Evolutionary conservation across 2,113 vertebrate genomes (phyloP).

Genomic region (Rhabdornis inornatus): DNA sequence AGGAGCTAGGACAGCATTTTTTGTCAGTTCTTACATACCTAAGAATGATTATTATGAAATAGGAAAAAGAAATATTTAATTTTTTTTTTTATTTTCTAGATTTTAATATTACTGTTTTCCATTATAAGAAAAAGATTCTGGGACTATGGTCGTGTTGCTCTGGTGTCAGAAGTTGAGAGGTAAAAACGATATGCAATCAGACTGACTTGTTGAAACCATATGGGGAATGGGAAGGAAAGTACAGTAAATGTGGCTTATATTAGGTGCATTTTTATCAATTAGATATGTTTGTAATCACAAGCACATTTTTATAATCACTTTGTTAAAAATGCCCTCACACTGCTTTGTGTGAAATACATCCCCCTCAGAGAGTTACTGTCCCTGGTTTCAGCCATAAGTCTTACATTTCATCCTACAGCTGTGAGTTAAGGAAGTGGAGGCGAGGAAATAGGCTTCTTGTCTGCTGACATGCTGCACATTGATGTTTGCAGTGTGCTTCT

Average conservation of each 20-base stretch:
- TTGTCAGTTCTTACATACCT: background rate
- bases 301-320: background rate
- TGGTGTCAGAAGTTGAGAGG: slow-evolving; percentile 85
- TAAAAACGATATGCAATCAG: slow-evolving; percentile 22
- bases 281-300: background rate
- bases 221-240: background rate
- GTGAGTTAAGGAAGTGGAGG: background rate
- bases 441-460: background rate
- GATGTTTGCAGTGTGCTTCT: background rate
- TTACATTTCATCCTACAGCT: background rate
- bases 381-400: background rate
- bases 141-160: slow-evolving; percentile 91
- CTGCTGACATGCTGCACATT: background rate
- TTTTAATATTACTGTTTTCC: slow-evolving; percentile 83
- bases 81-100: slow-evolving; percentile 68
- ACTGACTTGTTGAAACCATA: background rate
- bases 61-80: background rate
- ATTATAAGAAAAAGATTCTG: slow-evolving; percentile 88
- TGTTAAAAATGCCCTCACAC: background rate
- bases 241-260: background rate
- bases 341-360: background rate
- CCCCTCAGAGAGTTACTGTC: background rate
- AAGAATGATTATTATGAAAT: background rate
- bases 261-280: background rate
- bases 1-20: background rate